Base-by-base conservation (phyloP, 1,140 invertebrate species). In the Cherax destructor region DNA sequence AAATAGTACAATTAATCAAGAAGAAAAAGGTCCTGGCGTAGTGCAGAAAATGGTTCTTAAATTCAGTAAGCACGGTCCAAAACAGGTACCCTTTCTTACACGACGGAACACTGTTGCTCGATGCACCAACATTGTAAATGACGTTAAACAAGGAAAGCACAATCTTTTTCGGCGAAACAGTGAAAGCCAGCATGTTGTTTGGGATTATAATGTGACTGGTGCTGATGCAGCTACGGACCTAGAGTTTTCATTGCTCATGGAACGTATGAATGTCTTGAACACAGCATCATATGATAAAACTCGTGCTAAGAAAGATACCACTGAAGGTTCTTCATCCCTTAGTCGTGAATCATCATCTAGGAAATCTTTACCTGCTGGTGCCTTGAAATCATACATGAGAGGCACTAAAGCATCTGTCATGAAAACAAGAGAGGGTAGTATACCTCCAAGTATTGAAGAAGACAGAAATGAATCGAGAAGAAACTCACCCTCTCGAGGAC, bases 81-180 rank as follows among this genome's bases (percentile, higher is more conserved):
- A 24, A 49, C 69, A 21, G 30, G 79, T 65, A 41, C 88, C 69
- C 13, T n/a, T 84, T 61, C 74, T 91, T 6, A 49, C 56, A 56
- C 83, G 89, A 21, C 83, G 89, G n/a, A 91, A 91, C 72, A 91
- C 83, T 79, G 89, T 91, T 61, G 89, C 89, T 18, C 74, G 74
- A 30, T 91, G 89, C 83, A 85, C 89, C 13, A 47, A 65, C 11
- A 72, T 86, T 78, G n/a, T 52, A 5, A 7, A 85, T 52, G 83
- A 91, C 69, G 24, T 90, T 4, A 72, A 41, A 65, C 30, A 41
- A 16, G 83, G 89, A 4, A 65, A 81, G 49, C 47, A 50, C 24
- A 83, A 52, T 49, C n/a, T 83, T 47, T 9, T 69, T 56, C 87
- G n/a, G n/a, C 47, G 56, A 18, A 83, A n/a, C 16, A 69, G 56